Conservation (phyloP, 1,140 invertebrate genomes). For the Drosophila pruinosa region DNA sequence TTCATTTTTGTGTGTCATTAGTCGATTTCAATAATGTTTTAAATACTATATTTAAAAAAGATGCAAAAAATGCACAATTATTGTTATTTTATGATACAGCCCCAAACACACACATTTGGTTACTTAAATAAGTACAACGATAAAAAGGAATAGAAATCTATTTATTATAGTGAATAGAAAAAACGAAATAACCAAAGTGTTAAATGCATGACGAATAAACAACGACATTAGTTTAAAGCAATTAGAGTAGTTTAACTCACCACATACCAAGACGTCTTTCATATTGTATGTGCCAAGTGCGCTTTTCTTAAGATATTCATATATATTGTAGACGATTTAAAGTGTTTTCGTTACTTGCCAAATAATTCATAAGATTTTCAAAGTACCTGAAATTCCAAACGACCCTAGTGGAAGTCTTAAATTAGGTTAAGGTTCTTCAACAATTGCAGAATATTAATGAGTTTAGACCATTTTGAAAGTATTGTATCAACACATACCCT, state of each 20-base stretch:
- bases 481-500: slow-evolving; percentile 9
- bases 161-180: slow-evolving; percentile 45
- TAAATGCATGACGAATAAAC: slow-evolving; percentile 67
- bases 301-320: slow-evolving; percentile 34
- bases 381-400: slow-evolving; percentile 79
- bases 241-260: slow-evolving; percentile 65
- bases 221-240: slow-evolving; percentile 80
- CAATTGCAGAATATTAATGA: slow-evolving; percentile 39
- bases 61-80: slow-evolving; percentile 3
- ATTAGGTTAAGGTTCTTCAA: slow-evolving; percentile 67
- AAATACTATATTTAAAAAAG: not conserved
- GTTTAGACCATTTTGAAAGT: slow-evolving; percentile 39
- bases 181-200: slow-evolving; percentile 47
- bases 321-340: slow-evolving; percentile 40
- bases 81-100: slow-evolving; percentile 13
- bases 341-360: slow-evolving; percentile 66
- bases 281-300: slow-evolving; percentile 45
- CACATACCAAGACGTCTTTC: slow-evolving; percentile 59
- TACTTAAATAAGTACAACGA: slow-evolving; percentile 57
- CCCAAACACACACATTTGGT: slow-evolving; percentile 14
- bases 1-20: not conserved
- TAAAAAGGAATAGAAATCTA: slow-evolving; percentile 37
- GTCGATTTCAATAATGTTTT: not conserved
- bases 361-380: slow-evolving; percentile 81
- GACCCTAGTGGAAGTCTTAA: slow-evolving; percentile 62